phyloP scores from a whole-genome alignment of 2,888 invertebrate species.

The Aphodius sticticus region DNA sequence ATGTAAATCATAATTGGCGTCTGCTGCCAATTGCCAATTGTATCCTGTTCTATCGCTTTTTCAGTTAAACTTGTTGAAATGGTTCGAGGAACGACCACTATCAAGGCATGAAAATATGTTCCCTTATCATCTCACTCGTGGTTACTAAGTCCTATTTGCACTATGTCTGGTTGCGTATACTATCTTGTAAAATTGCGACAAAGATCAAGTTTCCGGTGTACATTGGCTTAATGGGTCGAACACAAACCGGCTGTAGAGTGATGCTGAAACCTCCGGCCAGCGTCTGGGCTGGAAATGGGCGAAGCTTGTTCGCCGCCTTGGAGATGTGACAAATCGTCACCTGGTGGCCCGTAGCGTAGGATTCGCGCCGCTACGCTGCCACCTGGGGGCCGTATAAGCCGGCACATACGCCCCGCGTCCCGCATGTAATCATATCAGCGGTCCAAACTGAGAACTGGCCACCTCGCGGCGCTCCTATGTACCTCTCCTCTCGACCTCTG shows the following conservation, averaged over 20 bases:
- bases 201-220: background rate
- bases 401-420: slow-evolving; percentile 44
- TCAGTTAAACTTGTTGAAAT: too few relatives aligned
- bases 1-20: too few relatives aligned
- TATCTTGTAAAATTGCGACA: background rate
- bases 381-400: slow-evolving; percentile 57
- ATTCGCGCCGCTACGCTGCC: slow-evolving; percentile 55
- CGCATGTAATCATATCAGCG: slow-evolving; percentile 55
- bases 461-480: slow-evolving; percentile 32
- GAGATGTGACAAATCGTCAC: slow-evolving; percentile 62
- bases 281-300: slow-evolving; percentile 57
- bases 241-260: background rate
- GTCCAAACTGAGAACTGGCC: slow-evolving; percentile 48
- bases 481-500: slow-evolving; percentile 34
- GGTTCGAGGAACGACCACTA: too few relatives aligned
- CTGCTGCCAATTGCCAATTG: too few relatives aligned
- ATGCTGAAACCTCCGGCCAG: slow-evolving; percentile 43
- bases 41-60: too few relatives aligned
- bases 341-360: slow-evolving; percentile 60
- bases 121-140: too few relatives aligned
- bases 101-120: too few relatives aligned
- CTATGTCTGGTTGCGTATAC: too few relatives aligned
- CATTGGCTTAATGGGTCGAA: background rate
- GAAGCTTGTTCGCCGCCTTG: slow-evolving; percentile 61
- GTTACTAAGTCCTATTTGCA: background rate